These are phyloP conservation scores for Daubentonia madagascariensis DNA, from an alignment of 2,113 vertebrate genomes.

Conservation along the genomic window DNA sequence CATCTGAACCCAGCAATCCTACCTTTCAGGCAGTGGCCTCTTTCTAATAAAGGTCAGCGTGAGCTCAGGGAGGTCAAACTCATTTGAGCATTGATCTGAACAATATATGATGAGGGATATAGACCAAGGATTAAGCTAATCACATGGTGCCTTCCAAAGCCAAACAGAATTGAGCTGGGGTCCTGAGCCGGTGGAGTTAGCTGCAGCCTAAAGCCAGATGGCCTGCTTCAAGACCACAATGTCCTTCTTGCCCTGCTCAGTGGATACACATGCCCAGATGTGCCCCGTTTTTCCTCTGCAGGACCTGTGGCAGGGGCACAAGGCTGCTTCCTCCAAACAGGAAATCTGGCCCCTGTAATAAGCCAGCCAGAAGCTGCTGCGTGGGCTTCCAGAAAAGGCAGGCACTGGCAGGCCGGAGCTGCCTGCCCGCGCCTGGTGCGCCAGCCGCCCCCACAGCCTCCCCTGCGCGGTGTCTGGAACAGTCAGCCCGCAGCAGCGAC, in stretches of 20 bases:
- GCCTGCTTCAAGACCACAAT: background rate
- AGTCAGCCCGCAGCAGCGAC: constrained; percentile 17
- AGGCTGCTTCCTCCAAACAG: constrained; percentile 3
- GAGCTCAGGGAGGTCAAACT: background rate
- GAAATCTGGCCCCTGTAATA: constrained; percentile 38
- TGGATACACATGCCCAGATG: background rate
- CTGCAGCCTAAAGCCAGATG: background rate
- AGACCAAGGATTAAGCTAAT: background rate
- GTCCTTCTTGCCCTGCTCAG: background rate
- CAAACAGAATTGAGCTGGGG: background rate
- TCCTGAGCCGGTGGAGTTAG: background rate
- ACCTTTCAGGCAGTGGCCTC: background rate
- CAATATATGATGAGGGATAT: background rate
- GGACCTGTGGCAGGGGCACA: background rate
- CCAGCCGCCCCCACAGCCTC: constrained; percentile 60
- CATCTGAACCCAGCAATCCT: background rate
- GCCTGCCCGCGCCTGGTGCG: constrained; percentile 28
- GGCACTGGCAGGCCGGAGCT: constrained; percentile 38
- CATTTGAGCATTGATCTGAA: background rate
- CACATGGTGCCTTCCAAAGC: background rate
- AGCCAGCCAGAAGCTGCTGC: constrained; percentile 47
- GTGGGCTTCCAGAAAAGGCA: constrained; percentile 68
- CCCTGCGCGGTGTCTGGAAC: constrained; percentile 56
- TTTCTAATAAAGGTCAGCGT: background rate
- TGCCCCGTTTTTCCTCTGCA: background rate